These are phyloP conservation scores for Drosophila gunungcola DNA, from an alignment of 1,140 invertebrate genomes.

Conservation along the genomic window DNA sequence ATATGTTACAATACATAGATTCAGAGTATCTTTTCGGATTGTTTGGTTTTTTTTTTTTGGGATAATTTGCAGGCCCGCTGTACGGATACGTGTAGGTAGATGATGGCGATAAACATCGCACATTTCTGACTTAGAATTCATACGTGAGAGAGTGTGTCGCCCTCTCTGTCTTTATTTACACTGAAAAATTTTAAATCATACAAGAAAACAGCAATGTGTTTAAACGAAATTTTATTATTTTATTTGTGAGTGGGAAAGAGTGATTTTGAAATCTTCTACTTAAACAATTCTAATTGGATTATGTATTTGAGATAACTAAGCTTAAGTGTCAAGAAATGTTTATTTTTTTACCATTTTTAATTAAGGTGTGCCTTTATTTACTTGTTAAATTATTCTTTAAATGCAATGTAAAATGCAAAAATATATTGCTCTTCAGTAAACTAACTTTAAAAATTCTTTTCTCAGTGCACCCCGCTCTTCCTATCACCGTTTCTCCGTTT, in stretches of 20 bases:
- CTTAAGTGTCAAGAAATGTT: no score
- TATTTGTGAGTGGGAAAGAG: no score
- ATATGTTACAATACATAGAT: not conserved
- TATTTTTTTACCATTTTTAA: no score
- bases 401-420: no score
- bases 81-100: conserved; percentile 57
- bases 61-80: conserved; percentile 50
- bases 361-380: no score
- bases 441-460: not conserved
- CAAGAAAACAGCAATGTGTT: no score
- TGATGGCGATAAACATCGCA: conserved; percentile 60
- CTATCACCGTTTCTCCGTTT: conserved; percentile 16
- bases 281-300: no score
- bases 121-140: conserved; percentile 59
- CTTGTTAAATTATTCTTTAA: no score
- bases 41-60: conserved; percentile 35
- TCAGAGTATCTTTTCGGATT: conserved; percentile 30
- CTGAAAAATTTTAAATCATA: not conserved
- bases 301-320: no score
- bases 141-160: conserved; percentile 39
- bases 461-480: conserved; percentile 9
- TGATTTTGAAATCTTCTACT: no score
- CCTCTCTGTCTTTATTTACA: conserved; percentile 11
- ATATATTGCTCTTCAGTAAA: no score
- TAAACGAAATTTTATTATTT: no score